Base-by-base conservation (phyloP, 2,888 invertebrate species). In the Cryptosula pallasiana region DNA sequence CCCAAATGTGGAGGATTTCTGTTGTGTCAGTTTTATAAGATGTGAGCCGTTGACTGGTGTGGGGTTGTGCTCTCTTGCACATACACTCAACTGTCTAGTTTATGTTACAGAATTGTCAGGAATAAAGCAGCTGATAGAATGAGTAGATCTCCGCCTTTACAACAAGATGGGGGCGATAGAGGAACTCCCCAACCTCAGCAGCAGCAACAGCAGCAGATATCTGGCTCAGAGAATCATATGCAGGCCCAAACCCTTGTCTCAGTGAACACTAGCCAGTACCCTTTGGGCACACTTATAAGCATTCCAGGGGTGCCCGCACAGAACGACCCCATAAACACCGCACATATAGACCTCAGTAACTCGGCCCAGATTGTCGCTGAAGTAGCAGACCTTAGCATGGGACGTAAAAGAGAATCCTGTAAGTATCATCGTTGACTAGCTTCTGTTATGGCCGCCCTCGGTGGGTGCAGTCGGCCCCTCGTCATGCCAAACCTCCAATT, bases 51-150 rank as follows among this genome's bases (percentile, higher is more conserved):
- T n/a, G n/a, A n/a, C n/a, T n/a, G n/a, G n/a, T n/a, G n/a, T n/a
- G n/a, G n/a, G n/a, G n/a, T n/a, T n/a, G n/a, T n/a, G n/a, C n/a
- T n/a, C n/a, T n/a, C n/a, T n/a, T n/a, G n/a, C n/a, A n/a, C n/a
- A n/a, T n/a, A n/a, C n/a, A n/a, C n/a, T n/a, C n/a, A n/a, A n/a
- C n/a, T n/a, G n/a, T n/a, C n/a, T n/a, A n/a, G n/a, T 16, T 57
- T 9, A 13, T 57, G 5, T 70, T 54, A 23, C 25, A 70, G 70
- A 54, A 70, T 70, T 29, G 70, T 70, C 36, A 20, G 70, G 5
- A 70, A 70, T 23, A 70, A 70, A 29, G 70, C 70, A 54, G 70
- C 70, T 2, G 70, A 70, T 25, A 70, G 27, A 32, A 63, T 63
- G 9, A 63, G 27, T n/a, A 27, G 63, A 63, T 27, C 63, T 9